Conservation (phyloP, 2,113 vertebrate genomes). For the Pterocles orientalis region DNA sequence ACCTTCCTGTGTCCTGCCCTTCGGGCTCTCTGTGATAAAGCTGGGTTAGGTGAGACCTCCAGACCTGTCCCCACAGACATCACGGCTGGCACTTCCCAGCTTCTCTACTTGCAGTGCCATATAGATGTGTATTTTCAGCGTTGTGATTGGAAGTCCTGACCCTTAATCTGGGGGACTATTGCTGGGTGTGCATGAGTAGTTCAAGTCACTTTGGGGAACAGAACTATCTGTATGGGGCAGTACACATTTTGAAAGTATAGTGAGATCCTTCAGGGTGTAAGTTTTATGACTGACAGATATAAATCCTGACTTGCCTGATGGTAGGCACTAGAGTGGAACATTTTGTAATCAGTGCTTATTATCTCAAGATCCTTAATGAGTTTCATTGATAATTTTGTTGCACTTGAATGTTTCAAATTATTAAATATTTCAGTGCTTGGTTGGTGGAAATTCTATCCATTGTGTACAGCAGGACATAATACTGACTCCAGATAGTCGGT, state of each 20-base stretch:
- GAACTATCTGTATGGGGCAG: not conserved
- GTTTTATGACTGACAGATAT: conserved; percentile 35
- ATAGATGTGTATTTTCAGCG: not conserved
- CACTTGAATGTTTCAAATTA: conserved; percentile 51
- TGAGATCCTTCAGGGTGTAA: not conserved
- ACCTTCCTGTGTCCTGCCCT: not conserved
- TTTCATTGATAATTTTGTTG: conserved; percentile 68
- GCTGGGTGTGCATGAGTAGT: not conserved
- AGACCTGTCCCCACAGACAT: not conserved
- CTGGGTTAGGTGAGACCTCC: not conserved
- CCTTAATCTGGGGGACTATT: not conserved
- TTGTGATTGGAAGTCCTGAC: not conserved
- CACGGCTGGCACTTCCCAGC: not conserved
- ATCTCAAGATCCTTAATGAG: conserved; percentile 68
- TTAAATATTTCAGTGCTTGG: conserved; percentile 59
- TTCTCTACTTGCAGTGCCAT: fast-evolving
- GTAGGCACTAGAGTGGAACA: conserved; percentile 54
- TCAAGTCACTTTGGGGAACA: not conserved
- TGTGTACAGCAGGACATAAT: not conserved
- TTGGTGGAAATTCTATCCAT: not conserved
- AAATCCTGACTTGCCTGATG: conserved; percentile 56
- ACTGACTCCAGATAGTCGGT: fast-evolving
- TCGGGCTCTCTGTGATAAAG: not conserved
- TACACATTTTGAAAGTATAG: not conserved
- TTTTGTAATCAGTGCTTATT: conserved; percentile 62